Evolutionary conservation across 1,140 invertebrate species (phyloP).

Genomic region (Trichogramma pretiosum): DNA sequence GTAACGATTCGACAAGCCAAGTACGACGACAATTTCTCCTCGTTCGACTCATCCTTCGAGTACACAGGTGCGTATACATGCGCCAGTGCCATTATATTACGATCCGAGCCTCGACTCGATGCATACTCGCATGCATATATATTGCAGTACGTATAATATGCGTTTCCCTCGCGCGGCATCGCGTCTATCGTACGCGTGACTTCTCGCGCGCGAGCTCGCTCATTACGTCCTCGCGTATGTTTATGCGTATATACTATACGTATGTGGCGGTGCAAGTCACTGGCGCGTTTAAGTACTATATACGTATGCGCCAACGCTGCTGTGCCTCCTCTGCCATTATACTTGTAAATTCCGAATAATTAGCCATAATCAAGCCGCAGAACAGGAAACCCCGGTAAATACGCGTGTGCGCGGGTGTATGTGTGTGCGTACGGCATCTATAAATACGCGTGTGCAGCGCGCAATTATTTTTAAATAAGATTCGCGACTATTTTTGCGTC

Average conservation of each 20-base stretch:
- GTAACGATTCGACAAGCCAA: slow-evolving; percentile 21
- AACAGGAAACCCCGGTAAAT: slow-evolving; percentile 34
- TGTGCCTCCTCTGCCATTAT: too few species aligned
- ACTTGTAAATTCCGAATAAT: slow-evolving; percentile 46
- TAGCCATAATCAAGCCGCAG: slow-evolving; percentile 44
- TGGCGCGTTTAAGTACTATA: slow-evolving; percentile 39
- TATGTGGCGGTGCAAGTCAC: too few species aligned
- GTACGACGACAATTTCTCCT: slow-evolving; percentile 21
- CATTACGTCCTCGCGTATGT: slow-evolving; percentile 38
- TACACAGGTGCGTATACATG: too few species aligned
- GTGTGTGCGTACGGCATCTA: too few species aligned
- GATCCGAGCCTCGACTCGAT: too few species aligned
- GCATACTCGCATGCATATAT: neutral
- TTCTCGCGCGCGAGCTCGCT: slow-evolving; percentile 16
- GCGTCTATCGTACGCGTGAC: neutral
- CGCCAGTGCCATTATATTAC: too few species aligned
- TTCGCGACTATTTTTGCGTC: too few species aligned
- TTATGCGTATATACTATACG: too few species aligned
- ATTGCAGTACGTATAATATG: too few species aligned
- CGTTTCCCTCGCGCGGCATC: too few species aligned
- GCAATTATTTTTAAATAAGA: slow-evolving; percentile 40
- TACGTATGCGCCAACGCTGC: too few species aligned
- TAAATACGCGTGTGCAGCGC: slow-evolving; percentile 25
- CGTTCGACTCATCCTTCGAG: too few species aligned
- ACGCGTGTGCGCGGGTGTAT: slow-evolving; percentile 19